These are phyloP conservation scores for Aphaenogaster rudis DNA, from an alignment of 1,140 invertebrate genomes.

Conservation along the genomic window DNA sequence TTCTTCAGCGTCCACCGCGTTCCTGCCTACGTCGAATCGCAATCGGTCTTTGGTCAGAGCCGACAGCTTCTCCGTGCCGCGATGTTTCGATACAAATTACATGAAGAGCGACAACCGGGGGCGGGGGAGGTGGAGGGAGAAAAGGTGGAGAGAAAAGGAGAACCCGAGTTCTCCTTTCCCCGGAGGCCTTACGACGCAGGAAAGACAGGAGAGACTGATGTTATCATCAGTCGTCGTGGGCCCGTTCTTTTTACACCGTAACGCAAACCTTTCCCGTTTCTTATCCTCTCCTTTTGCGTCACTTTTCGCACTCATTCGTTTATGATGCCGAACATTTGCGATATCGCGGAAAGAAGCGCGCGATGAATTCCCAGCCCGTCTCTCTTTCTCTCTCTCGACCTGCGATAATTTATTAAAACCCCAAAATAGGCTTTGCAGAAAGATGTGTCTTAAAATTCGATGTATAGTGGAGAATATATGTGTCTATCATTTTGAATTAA, in stretches of 20 bases:
- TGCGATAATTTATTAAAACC: constrained; percentile 43
- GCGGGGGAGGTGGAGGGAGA: background rate
- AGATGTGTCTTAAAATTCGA: background rate
- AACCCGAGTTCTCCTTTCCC: constrained; percentile 17
- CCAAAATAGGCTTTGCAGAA: background rate
- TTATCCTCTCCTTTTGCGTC: constrained; percentile 19
- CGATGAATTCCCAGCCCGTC: constrained; percentile 17
- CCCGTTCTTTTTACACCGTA: constrained; percentile 69
- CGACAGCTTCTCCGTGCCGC: constrained; percentile 72
- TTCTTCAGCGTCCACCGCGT: constrained; percentile 59
- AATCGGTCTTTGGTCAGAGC: constrained; percentile 75
- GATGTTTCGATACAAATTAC: constrained; percentile 84
- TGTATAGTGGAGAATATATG: too few relatives aligned
- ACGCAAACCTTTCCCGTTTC: constrained; percentile 55
- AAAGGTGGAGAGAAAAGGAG: background rate
- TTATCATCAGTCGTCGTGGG: constrained; percentile 80
- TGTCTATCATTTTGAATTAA: background rate
- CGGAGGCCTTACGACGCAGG: background rate
- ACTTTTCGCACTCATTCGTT: constrained; percentile 63
- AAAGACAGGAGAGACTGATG: constrained; percentile 80
- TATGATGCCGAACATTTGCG: constrained; percentile 70
- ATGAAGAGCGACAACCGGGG: constrained; percentile 77
- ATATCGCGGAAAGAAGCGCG: constrained; percentile 65
- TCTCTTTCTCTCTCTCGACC: background rate
- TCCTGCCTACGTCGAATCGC: constrained; percentile 67